Conservation (phyloP, 2,113 vertebrate species). For the Rana temporaria region DNA sequence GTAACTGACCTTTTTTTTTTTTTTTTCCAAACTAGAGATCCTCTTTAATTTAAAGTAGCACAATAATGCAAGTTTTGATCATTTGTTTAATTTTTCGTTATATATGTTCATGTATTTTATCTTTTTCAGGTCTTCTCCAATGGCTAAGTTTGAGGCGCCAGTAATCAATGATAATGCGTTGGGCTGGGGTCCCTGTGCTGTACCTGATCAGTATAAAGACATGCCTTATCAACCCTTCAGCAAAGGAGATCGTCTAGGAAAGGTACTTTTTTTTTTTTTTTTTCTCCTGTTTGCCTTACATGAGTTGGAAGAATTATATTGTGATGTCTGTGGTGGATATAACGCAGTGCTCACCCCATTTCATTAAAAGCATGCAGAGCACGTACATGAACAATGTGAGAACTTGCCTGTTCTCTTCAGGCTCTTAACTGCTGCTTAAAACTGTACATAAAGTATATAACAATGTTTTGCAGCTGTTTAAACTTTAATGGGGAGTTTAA, state of each 20-base stretch:
- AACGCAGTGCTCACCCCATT: no score
- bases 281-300: not conserved
- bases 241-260: constrained; percentile 95
- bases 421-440: not conserved
- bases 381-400: no score
- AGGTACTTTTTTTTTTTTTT: constrained; percentile 72
- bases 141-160: constrained; percentile 95
- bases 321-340: no score
- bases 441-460: not conserved
- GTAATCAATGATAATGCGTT: constrained; percentile 98
- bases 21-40: no score
- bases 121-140: constrained; percentile 65
- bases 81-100: no score
- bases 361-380: no score
- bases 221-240: constrained; percentile 99
- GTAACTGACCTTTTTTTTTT: no score
- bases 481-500: constrained; percentile 1
- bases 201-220: constrained; percentile 95
- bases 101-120: not conserved
- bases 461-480: not conserved
- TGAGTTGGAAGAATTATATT: no score
- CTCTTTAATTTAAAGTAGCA: no score
- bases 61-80: no score
- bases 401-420: no score
- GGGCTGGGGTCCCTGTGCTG: constrained; percentile 96